These are phyloP conservation scores for Yasuhikotakia modesta DNA, from an alignment of 2,797 vertebrate species.

Conservation along the genomic window DNA sequence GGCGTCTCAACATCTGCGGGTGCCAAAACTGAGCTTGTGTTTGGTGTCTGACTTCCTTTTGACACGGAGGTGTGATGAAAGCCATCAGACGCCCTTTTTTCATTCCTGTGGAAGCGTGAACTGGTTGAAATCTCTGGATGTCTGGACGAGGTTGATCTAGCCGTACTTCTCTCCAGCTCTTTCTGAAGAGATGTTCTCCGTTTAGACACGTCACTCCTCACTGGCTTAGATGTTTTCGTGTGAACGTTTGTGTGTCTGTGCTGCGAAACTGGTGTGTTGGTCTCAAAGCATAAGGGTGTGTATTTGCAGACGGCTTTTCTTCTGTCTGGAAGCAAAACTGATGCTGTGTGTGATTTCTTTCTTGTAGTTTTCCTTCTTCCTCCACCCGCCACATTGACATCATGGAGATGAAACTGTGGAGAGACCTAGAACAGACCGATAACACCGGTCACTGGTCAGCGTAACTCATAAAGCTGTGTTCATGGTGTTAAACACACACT, in stretches of 20 bases:
- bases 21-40: slow-evolving; percentile 38
- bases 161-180: slow-evolving; percentile 17
- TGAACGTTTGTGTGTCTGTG: slow-evolving; percentile 30
- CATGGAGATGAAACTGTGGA: slow-evolving; percentile 80
- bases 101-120: slow-evolving; percentile 20
- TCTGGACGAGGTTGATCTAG: slow-evolving; percentile 30
- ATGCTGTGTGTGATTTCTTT: slow-evolving; percentile 58
- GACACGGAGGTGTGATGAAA: slow-evolving; percentile 45
- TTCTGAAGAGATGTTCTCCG: slow-evolving; percentile 41
- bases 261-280: slow-evolving; percentile 48
- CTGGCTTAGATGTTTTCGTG: slow-evolving; percentile 41
- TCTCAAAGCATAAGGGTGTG: slow-evolving; percentile 78
- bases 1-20: slow-evolving; percentile 72
- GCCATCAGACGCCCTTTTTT: slow-evolving; percentile 31
- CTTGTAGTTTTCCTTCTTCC: slow-evolving; percentile 59
- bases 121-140: background rate
- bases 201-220: slow-evolving; percentile 50
- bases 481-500: background rate
- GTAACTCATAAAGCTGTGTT: background rate
- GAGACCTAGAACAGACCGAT: slow-evolving; percentile 73
- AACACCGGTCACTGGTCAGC: background rate
- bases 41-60: slow-evolving; percentile 32
- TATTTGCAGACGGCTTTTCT: slow-evolving; percentile 75
- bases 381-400: slow-evolving; percentile 48
- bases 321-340: slow-evolving; percentile 41